These are phyloP conservation scores for Microplitis demolitor DNA, from an alignment of 1,140 invertebrate species.

Conservation along the genomic window DNA sequence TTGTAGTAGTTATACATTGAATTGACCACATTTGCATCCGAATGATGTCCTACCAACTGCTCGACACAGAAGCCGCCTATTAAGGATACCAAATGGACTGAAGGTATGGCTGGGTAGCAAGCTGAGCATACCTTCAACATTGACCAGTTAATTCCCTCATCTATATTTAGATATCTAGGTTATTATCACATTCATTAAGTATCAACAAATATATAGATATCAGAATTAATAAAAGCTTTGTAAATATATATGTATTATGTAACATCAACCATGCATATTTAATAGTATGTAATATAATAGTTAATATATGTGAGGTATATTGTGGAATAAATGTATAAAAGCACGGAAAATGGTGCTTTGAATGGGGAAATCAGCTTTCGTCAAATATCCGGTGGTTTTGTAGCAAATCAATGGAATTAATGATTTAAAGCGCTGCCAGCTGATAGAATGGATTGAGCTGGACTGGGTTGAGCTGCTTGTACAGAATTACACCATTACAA, in stretches of 20 bases:
- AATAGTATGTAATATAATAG: too few relatives aligned
- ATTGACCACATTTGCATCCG: constrained; percentile 31
- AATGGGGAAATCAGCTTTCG: background rate
- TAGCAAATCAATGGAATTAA: constrained; percentile 13
- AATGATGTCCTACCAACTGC: constrained; percentile 27
- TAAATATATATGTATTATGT: too few relatives aligned
- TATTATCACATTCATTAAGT: too few relatives aligned
- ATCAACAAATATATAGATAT: too few relatives aligned
- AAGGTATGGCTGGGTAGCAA: background rate
- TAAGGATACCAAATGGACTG: constrained; percentile 9
- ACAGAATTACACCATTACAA: constrained; percentile 12
- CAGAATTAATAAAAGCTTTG: too few relatives aligned
- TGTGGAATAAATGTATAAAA: background rate
- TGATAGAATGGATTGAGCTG: background rate
- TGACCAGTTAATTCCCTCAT: background rate
- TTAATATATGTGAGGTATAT: background rate
- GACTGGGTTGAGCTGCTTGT: background rate
- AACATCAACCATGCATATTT: too few relatives aligned
- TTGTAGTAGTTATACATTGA: constrained; percentile 4
- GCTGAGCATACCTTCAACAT: background rate
- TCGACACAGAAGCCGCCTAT: constrained; percentile 25
- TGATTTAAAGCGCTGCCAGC: background rate
- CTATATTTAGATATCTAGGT: background rate
- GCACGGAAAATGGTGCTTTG: background rate
- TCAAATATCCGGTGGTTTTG: constrained; percentile 7